Evolutionary conservation across 2,113 vertebrate species (phyloP), one percentile per base, ranked within the genome.

Genomic region (Hemibagrus wyckioides): DNA sequence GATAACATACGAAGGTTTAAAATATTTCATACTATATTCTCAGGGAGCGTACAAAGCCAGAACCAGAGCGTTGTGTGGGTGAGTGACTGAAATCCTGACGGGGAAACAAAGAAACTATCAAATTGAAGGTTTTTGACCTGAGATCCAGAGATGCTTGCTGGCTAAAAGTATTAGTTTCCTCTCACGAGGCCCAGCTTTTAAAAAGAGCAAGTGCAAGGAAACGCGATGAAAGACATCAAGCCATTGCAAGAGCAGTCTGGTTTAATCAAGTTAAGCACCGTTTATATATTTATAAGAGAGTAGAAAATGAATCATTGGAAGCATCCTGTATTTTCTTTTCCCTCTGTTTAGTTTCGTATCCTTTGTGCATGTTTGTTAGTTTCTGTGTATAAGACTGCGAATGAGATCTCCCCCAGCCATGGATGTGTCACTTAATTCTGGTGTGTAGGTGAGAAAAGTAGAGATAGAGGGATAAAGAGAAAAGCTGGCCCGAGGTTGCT

Each of bases 341-440:
- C 28, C 23, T 75, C 23, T 44, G 44, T 77, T 9, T 28, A 30
- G 41, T 48, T 75, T 48, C 44, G 39, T 48, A 21, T 67, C 30
- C 17, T n/a, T 9, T 21, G 19, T 3, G 28, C 30, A 2, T 39
- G 11, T 57, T 13, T 44, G 11, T 63, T 59, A 61, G 56, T 63
- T 39, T 63, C 61, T 59, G n/a, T 82, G 25, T 36, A 14, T 75
- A 6, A 21, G 39, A 50, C 41, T 73, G n/a, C 30, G n/a, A 52
- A 52, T 52, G 44, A 76, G 28, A 41, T 61, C 6, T 77, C 48
- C 52, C 57, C 59, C 21, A 28, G 14, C 61, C 36, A 36, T 17
- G 61, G 52, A 36, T 83, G 52, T 19, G 77, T 71, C 80, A 71
- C 90, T 87, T 86, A 48, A 84, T 84, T 85, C 59, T 63, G 19